phyloP scores from a whole-genome alignment of 2,113 vertebrate species.

The Dicaeum eximium region DNA sequence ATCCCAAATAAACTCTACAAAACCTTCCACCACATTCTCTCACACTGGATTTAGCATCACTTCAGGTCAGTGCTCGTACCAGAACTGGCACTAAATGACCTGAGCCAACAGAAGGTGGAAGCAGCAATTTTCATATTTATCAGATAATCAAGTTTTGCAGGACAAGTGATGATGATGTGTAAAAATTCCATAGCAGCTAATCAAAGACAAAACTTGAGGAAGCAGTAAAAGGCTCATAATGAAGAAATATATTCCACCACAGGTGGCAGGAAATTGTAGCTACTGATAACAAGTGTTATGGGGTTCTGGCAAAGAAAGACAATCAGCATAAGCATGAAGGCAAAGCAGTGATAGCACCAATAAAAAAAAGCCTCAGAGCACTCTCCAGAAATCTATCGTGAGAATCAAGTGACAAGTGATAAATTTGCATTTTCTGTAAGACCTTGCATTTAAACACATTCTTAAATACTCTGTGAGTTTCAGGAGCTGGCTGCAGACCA shows the following conservation, averaged over 20 bases:
- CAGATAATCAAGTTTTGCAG: background rate
- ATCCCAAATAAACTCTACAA: background rate
- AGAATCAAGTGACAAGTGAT: slow-evolving; percentile 6
- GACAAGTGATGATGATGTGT: background rate
- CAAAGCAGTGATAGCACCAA: slow-evolving; percentile 7
- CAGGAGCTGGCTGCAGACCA: slow-evolving; percentile 11
- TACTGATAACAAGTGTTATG: slow-evolving; percentile 25
- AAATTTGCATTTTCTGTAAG: slow-evolving; percentile 39
- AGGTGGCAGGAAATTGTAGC: slow-evolving; percentile 56
- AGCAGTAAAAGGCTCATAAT: slow-evolving; percentile 34
- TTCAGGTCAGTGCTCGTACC: background rate
- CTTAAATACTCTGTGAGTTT: background rate
- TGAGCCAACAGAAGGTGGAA: background rate
- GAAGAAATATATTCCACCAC: slow-evolving; percentile 37
- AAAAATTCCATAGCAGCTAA: slow-evolving; percentile 20
- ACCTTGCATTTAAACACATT: slow-evolving; percentile 10
- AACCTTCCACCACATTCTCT: background rate
- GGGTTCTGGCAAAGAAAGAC: slow-evolving; percentile 10
- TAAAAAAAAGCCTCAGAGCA: background rate
- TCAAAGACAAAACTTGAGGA: slow-evolving; percentile 20
- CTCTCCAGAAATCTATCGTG: slow-evolving; percentile 21
- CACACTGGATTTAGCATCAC: background rate
- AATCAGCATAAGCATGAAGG: slow-evolving; percentile 30
- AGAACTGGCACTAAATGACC: background rate
- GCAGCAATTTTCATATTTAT: background rate